Evolutionary conservation across 2,888 invertebrate species (phyloP).

Genomic region (Allygus modestus): DNA sequence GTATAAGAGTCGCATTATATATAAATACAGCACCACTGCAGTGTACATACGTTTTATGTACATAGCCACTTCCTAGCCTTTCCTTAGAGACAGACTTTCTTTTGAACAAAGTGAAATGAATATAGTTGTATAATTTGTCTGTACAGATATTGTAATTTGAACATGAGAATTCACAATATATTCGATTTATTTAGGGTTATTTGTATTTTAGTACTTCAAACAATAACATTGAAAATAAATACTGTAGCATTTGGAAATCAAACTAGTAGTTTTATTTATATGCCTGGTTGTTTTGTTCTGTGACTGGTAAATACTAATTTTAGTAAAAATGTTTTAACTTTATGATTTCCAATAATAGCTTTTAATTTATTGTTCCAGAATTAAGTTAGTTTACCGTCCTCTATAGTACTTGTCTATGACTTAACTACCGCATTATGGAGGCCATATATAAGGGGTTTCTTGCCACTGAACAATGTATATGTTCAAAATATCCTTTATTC

Average conservation of each 20-base stretch:
- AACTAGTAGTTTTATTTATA: constrained; percentile 20
- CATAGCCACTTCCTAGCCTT: constrained; percentile 61
- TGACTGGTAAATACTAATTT: no score
- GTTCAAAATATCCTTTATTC: no score
- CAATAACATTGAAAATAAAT: constrained; percentile 64
- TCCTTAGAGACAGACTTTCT: constrained; percentile 59
- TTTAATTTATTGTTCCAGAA: no score
- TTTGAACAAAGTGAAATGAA: constrained; percentile 63
- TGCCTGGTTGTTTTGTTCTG: background rate
- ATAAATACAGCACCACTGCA: constrained; percentile 60
- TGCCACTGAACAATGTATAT: no score
- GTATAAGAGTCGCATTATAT: constrained; percentile 58
- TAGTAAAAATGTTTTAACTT: no score
- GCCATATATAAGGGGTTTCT: no score
- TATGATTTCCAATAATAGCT: no score
- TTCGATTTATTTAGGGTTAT: constrained; percentile 68
- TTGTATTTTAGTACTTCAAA: constrained; percentile 73
- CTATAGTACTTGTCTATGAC: no score
- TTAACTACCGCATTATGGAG: no score
- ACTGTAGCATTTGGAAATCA: constrained; percentile 64
- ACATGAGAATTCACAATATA: constrained; percentile 63
- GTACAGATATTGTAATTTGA: constrained; percentile 63
- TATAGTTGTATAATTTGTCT: constrained; percentile 63
- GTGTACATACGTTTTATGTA: constrained; percentile 61
- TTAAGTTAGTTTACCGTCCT: no score